phyloP scores from a whole-genome alignment of 1,140 invertebrate species.

The Antheraea pernyi region DNA sequence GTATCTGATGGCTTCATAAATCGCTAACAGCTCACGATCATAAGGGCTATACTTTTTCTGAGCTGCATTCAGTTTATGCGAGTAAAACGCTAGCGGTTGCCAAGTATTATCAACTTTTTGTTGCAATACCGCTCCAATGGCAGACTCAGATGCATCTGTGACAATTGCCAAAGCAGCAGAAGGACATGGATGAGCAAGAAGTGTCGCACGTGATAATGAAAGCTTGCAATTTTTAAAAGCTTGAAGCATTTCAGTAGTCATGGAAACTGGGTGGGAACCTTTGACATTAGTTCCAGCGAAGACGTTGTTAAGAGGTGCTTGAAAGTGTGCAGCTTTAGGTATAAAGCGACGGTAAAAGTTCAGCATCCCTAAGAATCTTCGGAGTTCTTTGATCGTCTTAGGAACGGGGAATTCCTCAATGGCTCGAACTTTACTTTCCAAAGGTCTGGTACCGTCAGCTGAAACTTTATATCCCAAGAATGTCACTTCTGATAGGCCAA shows the following conservation, averaged over 20 bases:
- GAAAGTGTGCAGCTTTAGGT: slow-evolving; percentile 24
- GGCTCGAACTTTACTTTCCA: slow-evolving; percentile 23
- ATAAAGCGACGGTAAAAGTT: slow-evolving; percentile 33
- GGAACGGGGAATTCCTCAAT: slow-evolving; percentile 24
- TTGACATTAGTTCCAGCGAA: slow-evolving; percentile 2
- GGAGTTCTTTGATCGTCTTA: slow-evolving; percentile 26
- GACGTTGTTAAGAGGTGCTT: slow-evolving; percentile 22
- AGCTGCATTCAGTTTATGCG: too few species aligned
- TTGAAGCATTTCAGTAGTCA: not conserved
- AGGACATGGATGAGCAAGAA: slow-evolving; percentile 4
- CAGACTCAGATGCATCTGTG: slow-evolving; percentile 4
- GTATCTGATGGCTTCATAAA: too few species aligned
- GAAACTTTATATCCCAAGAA: slow-evolving; percentile 33
- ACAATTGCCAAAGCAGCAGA: not conserved
- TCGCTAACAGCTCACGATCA: too few species aligned
- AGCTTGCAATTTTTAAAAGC: not conserved
- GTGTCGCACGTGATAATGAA: not conserved
- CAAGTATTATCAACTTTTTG: too few species aligned
- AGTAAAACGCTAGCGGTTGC: too few species aligned
- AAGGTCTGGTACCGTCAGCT: slow-evolving; percentile 22
- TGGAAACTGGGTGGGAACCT: slow-evolving; percentile 4
- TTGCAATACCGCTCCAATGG: too few species aligned
- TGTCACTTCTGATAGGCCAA: slow-evolving; percentile 27
- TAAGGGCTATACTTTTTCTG: too few species aligned
- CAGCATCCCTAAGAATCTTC: slow-evolving; percentile 29